phyloP scores from a whole-genome alignment of 2,113 vertebrate species.

The Antennarius striatus region DNA sequence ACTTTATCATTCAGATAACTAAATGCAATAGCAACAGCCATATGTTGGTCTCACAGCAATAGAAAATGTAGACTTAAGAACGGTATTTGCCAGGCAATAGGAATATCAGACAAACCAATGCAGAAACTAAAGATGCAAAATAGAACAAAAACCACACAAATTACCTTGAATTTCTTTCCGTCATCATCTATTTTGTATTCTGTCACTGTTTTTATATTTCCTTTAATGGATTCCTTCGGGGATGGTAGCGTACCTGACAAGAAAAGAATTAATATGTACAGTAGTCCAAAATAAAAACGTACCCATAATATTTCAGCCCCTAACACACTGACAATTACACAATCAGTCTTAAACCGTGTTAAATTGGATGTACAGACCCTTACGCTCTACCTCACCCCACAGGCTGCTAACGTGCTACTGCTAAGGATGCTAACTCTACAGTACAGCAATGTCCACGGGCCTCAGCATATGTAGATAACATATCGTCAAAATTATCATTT shows the following conservation, averaged over 20 bases:
- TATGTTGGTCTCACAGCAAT: no score
- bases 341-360: no score
- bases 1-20: no score
- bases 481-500: background rate
- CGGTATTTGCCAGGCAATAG: no score
- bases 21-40: no score
- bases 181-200: conserved; percentile 95
- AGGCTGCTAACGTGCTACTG: background rate
- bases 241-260: conserved; percentile 83
- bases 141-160: background rate
- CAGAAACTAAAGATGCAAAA: no score
- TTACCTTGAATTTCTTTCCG: conserved; percentile 91
- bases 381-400: no score
- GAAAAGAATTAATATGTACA: background rate
- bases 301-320: no score
- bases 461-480: background rate
- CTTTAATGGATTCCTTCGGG: conserved; percentile 90
- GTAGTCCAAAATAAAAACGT: no score
- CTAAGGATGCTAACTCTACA: background rate
- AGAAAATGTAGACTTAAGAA: no score
- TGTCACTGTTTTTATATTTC: conserved; percentile 92
- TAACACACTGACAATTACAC: no score
- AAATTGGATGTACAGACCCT: no score
- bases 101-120: background rate
- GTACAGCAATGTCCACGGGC: conserved; percentile 17